A percentile compares a stretch with the other conserved stretches of the same genome.
These are phyloP conservation scores for Perizoma flavofasciatum DNA, from an alignment of 2,888 invertebrate species.

Conservation along the genomic window DNA sequence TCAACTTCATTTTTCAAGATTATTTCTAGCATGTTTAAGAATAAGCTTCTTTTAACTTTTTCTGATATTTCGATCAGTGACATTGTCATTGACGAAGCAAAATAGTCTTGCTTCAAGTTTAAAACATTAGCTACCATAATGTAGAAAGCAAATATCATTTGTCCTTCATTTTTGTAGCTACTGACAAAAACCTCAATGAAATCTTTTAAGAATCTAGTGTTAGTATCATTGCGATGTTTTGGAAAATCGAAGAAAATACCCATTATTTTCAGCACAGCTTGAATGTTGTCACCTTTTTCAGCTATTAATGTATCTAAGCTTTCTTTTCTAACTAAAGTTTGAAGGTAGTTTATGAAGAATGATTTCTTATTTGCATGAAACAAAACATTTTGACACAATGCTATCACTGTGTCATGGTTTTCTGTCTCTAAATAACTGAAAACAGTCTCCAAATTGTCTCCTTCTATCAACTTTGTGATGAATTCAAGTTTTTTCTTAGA, in stretches of 20 bases:
- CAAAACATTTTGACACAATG: conserved; percentile 61
- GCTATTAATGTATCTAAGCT: conserved; percentile 65
- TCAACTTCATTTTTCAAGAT: conserved; percentile 69
- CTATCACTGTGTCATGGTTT: conserved; percentile 50
- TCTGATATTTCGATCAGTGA: conserved; percentile 58
- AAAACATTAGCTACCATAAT: conserved; percentile 65
- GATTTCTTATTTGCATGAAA: conserved; percentile 69
- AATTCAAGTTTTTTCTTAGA: conserved; percentile 74
- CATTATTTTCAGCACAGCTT: conserved; percentile 74
- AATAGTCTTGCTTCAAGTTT: conserved; percentile 66
- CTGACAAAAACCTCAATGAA: conserved; percentile 70
- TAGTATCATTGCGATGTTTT: conserved; percentile 52
- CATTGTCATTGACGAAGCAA: conserved; percentile 63
- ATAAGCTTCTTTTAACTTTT: conserved; percentile 65
- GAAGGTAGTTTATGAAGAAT: conserved; percentile 64
- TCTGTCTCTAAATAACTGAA: conserved; percentile 65
- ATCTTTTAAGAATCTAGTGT: conserved; percentile 59
- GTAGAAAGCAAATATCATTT: conserved; percentile 72
- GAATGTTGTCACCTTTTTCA: conserved; percentile 75
- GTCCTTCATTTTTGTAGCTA: conserved; percentile 65
- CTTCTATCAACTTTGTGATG: conserved; percentile 61
- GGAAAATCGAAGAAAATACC: conserved; percentile 67
- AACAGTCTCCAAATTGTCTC: conserved; percentile 66
- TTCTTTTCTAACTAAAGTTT: conserved; percentile 68
- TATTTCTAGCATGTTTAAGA: conserved; percentile 65